A percentile compares a stretch with the other conserved stretches of the same genome.
Conservation (phyloP, 2,797 vertebrate species). For the Sebastes melanostomus region DNA sequence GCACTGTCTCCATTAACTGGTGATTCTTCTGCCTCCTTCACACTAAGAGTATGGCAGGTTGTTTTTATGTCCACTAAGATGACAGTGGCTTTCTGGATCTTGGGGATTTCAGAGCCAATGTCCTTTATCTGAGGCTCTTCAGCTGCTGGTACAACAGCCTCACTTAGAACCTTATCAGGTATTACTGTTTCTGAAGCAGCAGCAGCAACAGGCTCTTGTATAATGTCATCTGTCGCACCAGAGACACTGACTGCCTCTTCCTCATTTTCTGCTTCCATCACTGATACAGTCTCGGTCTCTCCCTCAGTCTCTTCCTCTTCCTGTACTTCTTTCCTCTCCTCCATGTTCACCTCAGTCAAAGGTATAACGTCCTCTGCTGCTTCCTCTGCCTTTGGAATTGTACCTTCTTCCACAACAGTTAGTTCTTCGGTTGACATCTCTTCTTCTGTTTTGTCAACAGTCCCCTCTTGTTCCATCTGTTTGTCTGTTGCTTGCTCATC, state of each 20-base stretch:
- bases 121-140: not conserved
- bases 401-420: not conserved
- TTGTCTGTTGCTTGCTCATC: not conserved
- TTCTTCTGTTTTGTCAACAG: not conserved
- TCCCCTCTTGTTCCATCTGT: not conserved
- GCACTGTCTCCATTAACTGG: not conserved
- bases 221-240: not conserved
- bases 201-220: not conserved
- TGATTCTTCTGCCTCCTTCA: not conserved
- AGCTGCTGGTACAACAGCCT: not conserved
- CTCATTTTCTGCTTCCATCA: not conserved
- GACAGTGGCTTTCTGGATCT: constrained; percentile 19
- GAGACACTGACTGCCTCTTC: not conserved
- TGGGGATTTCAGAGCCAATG: not conserved
- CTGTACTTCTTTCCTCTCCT: not conserved
- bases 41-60: not conserved
- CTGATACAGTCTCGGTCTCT: not conserved
- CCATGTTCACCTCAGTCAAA: not conserved
- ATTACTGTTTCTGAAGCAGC: not conserved
- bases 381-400: not conserved
- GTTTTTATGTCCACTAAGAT: constrained; percentile 33
- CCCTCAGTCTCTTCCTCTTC: not conserved
- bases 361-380: not conserved
- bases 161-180: not conserved
- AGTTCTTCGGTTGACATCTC: not conserved